These are phyloP conservation scores for Microtus oregoni DNA, from an alignment of 2,113 vertebrate species.

Conservation along the genomic window DNA sequence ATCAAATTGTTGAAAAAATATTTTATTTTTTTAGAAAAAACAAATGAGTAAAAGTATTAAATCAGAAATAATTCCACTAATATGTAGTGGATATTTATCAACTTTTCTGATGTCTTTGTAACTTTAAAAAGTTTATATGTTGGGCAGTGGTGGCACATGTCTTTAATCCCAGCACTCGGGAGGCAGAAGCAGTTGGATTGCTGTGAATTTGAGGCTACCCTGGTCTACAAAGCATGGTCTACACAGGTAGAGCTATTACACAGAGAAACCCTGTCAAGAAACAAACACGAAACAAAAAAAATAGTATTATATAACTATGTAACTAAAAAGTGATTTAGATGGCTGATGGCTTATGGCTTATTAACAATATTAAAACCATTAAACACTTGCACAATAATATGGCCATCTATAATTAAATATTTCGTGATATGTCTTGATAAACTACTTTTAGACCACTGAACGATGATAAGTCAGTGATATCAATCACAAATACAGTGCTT, in stretches of 20 bases:
- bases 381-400: background rate
- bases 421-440: slow-evolving; percentile 33
- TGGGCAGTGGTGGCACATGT: background rate
- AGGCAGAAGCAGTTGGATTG: background rate
- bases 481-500: background rate
- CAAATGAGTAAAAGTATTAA: background rate
- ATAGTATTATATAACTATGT: background rate
- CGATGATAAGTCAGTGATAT: background rate
- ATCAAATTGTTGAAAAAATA: background rate
- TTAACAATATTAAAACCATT: slow-evolving; percentile 4
- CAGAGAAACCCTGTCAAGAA: background rate
- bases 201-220: background rate
- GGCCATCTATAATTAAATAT: background rate
- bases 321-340: slow-evolving; percentile 34
- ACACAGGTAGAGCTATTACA: background rate
- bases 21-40: background rate
- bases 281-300: background rate
- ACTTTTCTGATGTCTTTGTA: background rate
- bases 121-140: background rate
- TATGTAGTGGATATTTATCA: background rate
- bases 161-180: background rate
- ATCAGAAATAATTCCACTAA: slow-evolving; percentile 10
- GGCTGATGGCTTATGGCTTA: background rate
- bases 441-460: background rate
- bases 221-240: background rate